Percentiles rank a stretch among this genome's conserved stretches.
phyloP scores from a whole-genome alignment of 2,888 invertebrate species.

The Aelia acuminata region DNA sequence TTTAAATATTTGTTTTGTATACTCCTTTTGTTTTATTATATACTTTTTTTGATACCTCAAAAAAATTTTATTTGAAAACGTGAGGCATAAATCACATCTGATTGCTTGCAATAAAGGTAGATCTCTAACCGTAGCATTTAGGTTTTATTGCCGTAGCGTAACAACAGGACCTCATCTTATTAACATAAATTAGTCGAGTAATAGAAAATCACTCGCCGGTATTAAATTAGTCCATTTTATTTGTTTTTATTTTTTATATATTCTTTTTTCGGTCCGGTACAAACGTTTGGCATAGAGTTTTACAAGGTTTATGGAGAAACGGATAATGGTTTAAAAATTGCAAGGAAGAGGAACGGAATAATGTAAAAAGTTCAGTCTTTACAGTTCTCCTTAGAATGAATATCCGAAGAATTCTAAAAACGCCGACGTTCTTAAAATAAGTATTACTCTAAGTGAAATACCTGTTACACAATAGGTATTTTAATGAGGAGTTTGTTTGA shows the following conservation, averaged over 20 bases:
- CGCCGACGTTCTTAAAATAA: background rate
- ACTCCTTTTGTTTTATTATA: background rate
- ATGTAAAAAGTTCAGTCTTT: background rate
- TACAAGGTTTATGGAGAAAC: background rate
- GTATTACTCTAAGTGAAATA: background rate
- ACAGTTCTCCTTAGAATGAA: background rate
- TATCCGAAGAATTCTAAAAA: background rate
- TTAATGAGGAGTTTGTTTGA: conserved; percentile 1
- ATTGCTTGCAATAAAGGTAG: background rate
- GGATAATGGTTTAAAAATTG: no score
- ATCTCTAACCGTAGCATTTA: no score
- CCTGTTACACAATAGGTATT: conserved; percentile 36
- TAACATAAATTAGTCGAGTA: background rate
- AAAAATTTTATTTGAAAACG: background rate
- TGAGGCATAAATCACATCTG: background rate
- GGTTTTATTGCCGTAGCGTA: no score
- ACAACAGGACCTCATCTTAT: background rate
- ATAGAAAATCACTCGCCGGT: background rate
- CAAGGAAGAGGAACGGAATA: background rate
- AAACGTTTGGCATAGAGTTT: background rate
- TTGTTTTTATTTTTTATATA: no score
- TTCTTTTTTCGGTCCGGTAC: background rate
- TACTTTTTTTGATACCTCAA: background rate
- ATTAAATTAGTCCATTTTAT: background rate
- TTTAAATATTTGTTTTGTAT: background rate